phyloP scores from a whole-genome alignment of 2,888 invertebrate genomes.

The Rhamnusium bicolor region DNA sequence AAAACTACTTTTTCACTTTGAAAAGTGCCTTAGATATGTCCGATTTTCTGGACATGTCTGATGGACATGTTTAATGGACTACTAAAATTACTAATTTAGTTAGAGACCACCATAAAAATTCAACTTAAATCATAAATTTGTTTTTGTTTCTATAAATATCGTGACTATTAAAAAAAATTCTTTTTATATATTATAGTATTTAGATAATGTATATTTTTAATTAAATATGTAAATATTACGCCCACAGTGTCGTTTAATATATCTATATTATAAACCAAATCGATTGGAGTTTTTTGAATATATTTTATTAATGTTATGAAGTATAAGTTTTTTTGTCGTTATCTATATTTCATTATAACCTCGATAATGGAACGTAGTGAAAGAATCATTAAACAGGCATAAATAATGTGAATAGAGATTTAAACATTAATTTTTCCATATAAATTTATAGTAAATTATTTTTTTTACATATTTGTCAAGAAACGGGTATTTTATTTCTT shows the following conservation, averaged over 20 bases:
- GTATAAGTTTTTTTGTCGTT: neutral
- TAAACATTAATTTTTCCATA: neutral
- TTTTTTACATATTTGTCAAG: neutral
- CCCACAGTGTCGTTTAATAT: neutral
- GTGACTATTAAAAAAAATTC: neutral
- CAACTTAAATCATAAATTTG: neutral
- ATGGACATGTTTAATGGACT: too few relatives aligned
- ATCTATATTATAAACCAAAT: neutral
- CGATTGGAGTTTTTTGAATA: neutral
- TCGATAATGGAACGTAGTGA: neutral
- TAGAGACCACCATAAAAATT: neutral
- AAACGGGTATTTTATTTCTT: neutral
- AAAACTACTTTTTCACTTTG: too few relatives aligned
- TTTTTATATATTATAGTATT: neutral
- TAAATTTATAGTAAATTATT: neutral
- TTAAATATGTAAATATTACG: conserved; percentile 1
- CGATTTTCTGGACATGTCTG: too few relatives aligned
- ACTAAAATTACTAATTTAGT: neutral
- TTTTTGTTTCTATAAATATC: neutral
- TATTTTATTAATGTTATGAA: neutral
- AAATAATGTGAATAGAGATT: neutral
- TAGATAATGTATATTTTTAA: neutral
- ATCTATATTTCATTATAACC: neutral
- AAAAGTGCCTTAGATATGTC: too few relatives aligned
- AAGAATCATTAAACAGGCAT: neutral